Percentiles rank a stretch among this genome's conserved stretches.
phyloP scores from a whole-genome alignment of 2,113 vertebrate species.

The Bos javanicus region DNA sequence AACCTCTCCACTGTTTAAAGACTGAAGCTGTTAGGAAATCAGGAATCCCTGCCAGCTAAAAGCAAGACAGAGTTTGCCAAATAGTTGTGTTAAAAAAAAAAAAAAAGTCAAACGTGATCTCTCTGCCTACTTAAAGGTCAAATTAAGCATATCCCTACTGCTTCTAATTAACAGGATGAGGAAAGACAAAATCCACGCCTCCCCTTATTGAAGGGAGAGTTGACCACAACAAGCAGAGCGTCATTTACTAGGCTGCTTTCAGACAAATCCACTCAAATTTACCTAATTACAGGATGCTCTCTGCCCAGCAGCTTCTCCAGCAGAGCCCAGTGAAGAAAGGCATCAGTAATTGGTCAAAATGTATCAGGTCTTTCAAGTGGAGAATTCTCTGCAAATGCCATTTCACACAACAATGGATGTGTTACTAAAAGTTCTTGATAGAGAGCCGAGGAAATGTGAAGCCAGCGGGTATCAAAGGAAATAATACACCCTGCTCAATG shows the following conservation, averaged over 20 bases:
- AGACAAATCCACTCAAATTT: constrained; percentile 37
- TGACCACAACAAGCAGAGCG: constrained; percentile 5
- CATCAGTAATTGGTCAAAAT: constrained; percentile 44
- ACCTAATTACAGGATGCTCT: constrained; percentile 1
- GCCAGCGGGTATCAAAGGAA: not conserved
- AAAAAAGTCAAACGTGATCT: not conserved
- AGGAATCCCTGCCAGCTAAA: not conserved
- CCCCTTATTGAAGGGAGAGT: not conserved
- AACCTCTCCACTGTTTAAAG: not conserved
- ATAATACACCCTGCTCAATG: not conserved
- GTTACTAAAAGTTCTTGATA: constrained; percentile 8
- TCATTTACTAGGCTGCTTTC: constrained; percentile 33
- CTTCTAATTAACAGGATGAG: constrained; percentile 10
- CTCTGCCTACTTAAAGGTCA: constrained; percentile 47
- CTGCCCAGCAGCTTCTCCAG: not conserved
- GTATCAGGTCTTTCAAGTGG: not conserved
- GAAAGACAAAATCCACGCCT: constrained; percentile 16
- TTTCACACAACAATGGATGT: constrained; percentile 23
- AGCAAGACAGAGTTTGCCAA: not conserved
- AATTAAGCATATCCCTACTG: not conserved
- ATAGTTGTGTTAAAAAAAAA: not conserved
- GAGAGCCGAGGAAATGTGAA: not conserved
- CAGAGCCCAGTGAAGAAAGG: not conserved
- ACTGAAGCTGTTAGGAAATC: not conserved
- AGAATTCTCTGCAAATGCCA: not conserved